Base-by-base conservation (phyloP, 1,140 invertebrate species). In the Venustaconcha ellipsiformis region DNA sequence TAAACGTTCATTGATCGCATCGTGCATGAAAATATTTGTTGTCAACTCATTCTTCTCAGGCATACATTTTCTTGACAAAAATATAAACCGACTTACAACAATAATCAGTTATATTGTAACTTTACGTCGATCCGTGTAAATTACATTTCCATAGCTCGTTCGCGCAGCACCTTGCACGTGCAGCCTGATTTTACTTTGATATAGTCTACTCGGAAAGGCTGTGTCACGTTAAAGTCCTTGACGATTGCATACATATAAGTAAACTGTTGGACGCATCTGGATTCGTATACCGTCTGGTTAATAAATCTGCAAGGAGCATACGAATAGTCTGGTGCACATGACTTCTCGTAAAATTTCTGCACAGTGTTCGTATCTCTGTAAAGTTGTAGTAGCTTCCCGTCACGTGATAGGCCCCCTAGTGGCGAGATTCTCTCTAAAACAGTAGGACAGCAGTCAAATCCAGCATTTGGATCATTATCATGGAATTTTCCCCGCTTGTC, bases 161-260 rank as follows among this genome's bases (percentile, higher is more conserved):
- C 37, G 37, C 37, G 37, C 37, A 37, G 37, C 37, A 95, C 92
- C 87, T 94, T 93, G 88, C 95, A 96, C 78, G 94, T 93, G 90
- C 95, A 96, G 14, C 95, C 95, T 80, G 94, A 94, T 73, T 95
- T 92, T 62, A 96, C 92, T 81, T 91, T 91, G 78, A 96, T 95
- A 90, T 96, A 95, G 89, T 96, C 95, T 85, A 96, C 90, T 70
- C 93, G 93, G 93, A 94, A 95, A 23, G 83, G 86, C 63, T 83
- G 76, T 13, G 92, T 91, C 23, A 89, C 86, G 63, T 87, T 88
- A 77, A 85, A 87, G 65, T 92, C 90, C 63, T 87, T 91, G 37
- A 96, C 94, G 71, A 96, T 92, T 17, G 95, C 95, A 89, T 96
- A 97, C 1, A 94, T 93, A 85, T 94, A 96, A n/a, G 94, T 94